Evolutionary conservation across 2,797 vertebrate species (phyloP), one percentile per base, ranked within the genome.

Genomic region (Spinibarbus caldwelli): DNA sequence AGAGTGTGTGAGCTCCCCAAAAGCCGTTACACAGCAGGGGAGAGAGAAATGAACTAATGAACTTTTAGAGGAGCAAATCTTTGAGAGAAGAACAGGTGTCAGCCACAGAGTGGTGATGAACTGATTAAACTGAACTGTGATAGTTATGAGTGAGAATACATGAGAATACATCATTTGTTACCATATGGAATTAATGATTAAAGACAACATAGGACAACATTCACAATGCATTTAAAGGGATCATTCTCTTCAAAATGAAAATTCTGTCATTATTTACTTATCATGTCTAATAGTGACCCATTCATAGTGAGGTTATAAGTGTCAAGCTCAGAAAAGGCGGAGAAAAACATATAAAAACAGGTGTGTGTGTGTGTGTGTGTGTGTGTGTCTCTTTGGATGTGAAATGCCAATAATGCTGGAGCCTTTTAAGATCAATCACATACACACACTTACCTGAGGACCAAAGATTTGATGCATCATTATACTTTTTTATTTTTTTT

Each of bases 41-140:
- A 70, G 29, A 86, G 23, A 79, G 54, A 72, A 83, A 64, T 62
- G 54, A 83, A 86, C 85, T 86, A 79, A 86, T 79, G 75, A 83
- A 83, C 80, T 77, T 82, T 78, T 83, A 64, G 57, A 83, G 29
- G n/a, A 41, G 10, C 47, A 77, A 71, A 78, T 78, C 52, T 57
- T 73, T 76, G 62, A 38, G 36, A 72, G 52, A 79, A 62, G 54
- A 52, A 72, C 52, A 79, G 34, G 73, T 85, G 83, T 78, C 66
- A 71, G 45, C n/a, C 9, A 2, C 23, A 81, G 31, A 26, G 21
- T 14, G 23, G 12, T 9, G 15, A 78, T 31, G 12, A 47, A 62
- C 23, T 14, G 31, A 49, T 57, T 49, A 66, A 75, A 38, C 34
- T 43, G 14, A 76, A 75, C 41, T 31, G 9, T 54, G 47, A 64